Evolutionary conservation across 2,797 vertebrate genomes (phyloP), one percentile per base, ranked within the genome.

Genomic region (Ambastaia sidthimunki): DNA sequence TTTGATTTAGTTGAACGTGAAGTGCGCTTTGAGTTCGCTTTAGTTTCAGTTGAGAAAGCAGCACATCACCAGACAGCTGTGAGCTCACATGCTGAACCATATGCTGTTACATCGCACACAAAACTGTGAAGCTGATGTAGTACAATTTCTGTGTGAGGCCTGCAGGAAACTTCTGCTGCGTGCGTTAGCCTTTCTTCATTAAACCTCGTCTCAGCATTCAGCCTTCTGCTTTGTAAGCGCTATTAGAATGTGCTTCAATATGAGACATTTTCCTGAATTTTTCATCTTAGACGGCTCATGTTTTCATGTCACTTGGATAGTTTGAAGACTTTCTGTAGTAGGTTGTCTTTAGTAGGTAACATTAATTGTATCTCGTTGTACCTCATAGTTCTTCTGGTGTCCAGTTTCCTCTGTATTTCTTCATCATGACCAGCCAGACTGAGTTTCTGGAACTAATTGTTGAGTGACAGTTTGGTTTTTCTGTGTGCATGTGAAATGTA

Each of bases 1-100:
- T 82, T 86, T 80, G 70, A 80, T 84, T 82, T 85, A 85, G 82
- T 59, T 74, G 76, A 76, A 78, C 67, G 75, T 65, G 69, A 71
- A 82, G 70, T 66, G 76, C 82, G 66, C 25, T 83, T 83, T 85
- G 71, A 80, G 77, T 80, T 76, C 80, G 71, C 79, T 85, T 85
- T 83, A 85, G 71, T 74, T 80, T 80, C 69, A 57, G 78, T 83
- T 71, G 76, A 85, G 82, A 75, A 63, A 70, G 80, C 62, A 54
- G 15, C 74, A 84, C 77, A 54, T 73, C 71, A 83, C 80, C 74
- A 84, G 73, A 71, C 82, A 84, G 82, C 80, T 82, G 82, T 80
- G 82, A 74, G 65, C 47, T 44, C 23, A 66, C 78, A 74, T 72
- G 71, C 73, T 57, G 5, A 69, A 77, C 52, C 74, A 75, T 81